Percentiles rank a stretch among this genome's conserved stretches.
Conservation (phyloP, 2,797 vertebrate genomes). For the Sebastes vulpes region DNA sequence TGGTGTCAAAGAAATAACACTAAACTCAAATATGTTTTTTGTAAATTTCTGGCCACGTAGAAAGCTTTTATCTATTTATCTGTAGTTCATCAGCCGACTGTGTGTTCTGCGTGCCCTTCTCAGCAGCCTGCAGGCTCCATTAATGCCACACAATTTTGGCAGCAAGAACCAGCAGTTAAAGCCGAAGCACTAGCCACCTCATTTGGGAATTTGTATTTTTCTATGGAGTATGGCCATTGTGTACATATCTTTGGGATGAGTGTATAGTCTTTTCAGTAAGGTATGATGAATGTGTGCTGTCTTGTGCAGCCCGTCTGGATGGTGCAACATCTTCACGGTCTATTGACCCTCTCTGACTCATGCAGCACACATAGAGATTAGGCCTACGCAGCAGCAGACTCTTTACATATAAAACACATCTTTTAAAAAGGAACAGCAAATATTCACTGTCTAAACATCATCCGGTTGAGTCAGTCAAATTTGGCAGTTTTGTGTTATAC, state of each 20-base stretch:
- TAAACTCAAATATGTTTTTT: not conserved
- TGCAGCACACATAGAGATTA: slow-evolving; percentile 48
- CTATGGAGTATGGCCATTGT: slow-evolving; percentile 13
- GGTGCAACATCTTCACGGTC: slow-evolving; percentile 77
- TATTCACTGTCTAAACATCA: not conserved
- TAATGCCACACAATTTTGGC: not conserved
- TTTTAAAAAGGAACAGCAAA: not conserved
- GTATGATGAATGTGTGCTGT: slow-evolving; percentile 75
- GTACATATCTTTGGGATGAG: slow-evolving; percentile 49
- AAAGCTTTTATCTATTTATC: not conserved
- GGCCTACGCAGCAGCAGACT: not conserved
- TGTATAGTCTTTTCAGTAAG: slow-evolving; percentile 63
- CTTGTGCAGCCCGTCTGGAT: slow-evolving; percentile 51
- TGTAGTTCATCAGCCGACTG: not conserved
- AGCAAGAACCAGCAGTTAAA: slow-evolving; percentile 1
- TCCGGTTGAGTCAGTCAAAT: not conserved
- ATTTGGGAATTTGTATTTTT: slow-evolving; percentile 50
- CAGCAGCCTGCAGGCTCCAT: slow-evolving; percentile 1
- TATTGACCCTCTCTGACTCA: slow-evolving; percentile 80
- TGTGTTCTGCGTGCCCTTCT: not conserved
- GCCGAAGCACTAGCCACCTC: not conserved
- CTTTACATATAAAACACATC: not conserved
- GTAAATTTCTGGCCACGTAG: not conserved
- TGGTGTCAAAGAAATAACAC: not conserved
- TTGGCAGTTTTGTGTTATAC: not conserved